Base-by-base conservation (phyloP, 2,888 invertebrate genomes). In the Pseudolycoriella hygida region DNA sequence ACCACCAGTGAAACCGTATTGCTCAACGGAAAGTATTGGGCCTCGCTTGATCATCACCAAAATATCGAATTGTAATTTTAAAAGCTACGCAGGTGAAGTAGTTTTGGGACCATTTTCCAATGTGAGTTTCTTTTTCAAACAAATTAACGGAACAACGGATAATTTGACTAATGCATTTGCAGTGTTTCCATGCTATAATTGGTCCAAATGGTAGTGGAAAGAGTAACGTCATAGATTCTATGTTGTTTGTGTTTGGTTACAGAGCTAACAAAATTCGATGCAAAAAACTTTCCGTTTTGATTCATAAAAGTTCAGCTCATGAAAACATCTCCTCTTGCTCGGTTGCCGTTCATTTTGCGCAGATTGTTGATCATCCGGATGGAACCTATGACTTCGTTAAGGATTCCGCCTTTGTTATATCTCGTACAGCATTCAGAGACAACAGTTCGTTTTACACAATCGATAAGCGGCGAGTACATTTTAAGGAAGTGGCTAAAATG, bases 131-230 rank as follows among this genome's bases (percentile, higher is more conserved):
- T n/a, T n/a, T 19, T 18, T 34, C 10, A 19, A 31, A 40, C 17
- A 31, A 43, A 44, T 48, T 47, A 25, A 42, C 12, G n/a, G 14
- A 14, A 49, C 46, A n/a, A n/a, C n/a, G n/a, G n/a, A n/a, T 30
- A 32, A 51, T 50, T 32, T 40, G 17, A 48, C 45, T 46, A 43
- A 52, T 52, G 47, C 51, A 47, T 64, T 70, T 68, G 32, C 67
- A 93, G 84, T 87, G 88, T 60, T 97, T 96, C 57, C 90, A 96
- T 5, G 78, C 94, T 1, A 93, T 98, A 46, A 83, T 98, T 52
- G 98, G 98, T 0, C 97, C 98, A 0, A 99, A 98, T 66, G 98
- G 98, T 18, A 96, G 93, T 62, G 98, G 98, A 0, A 98, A 99
- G 62, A 94, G 94, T 55, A 98, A 99, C 62, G 93, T 97, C 0